Percentiles rank a stretch among this genome's conserved stretches.
These are phyloP conservation scores for Melanotus villosus DNA, from an alignment of 2,888 invertebrate species.

Conservation along the genomic window DNA sequence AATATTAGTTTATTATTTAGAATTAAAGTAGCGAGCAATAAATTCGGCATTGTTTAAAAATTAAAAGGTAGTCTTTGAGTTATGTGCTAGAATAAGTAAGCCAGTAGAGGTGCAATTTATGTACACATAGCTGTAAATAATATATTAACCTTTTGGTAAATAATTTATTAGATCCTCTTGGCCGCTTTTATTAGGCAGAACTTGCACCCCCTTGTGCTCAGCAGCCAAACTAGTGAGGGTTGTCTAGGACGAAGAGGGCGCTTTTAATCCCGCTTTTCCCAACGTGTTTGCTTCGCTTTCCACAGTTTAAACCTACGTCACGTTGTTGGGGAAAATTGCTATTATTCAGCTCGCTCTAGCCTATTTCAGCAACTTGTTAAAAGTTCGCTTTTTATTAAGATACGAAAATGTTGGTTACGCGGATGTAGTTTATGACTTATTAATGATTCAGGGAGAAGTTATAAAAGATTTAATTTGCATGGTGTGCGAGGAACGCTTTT, in stretches of 20 bases:
- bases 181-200: slow-evolving; percentile 40
- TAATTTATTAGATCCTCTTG: slow-evolving; percentile 41
- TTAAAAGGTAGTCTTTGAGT: neutral
- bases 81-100: neutral
- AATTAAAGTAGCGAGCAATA: neutral
- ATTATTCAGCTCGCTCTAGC: neutral
- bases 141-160: slow-evolving; percentile 30
- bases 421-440: neutral
- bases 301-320: neutral
- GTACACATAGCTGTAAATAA: slow-evolving; percentile 11
- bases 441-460: slow-evolving; percentile 4
- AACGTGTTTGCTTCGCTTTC: slow-evolving; percentile 14
- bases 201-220: slow-evolving; percentile 43
- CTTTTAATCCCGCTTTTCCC: slow-evolving; percentile 31
- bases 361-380: neutral
- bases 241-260: slow-evolving; percentile 44
- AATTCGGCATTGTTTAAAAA: neutral
- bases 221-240: slow-evolving; percentile 37
- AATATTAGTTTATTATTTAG: no score
- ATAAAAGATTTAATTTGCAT: slow-evolving; percentile 8
- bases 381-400: neutral
- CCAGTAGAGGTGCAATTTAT: slow-evolving; percentile 8
- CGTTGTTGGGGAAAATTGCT: neutral
- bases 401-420: no score
- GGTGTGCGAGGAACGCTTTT: neutral